Conservation (phyloP, 2,888 invertebrate species). For the Archaeoteleia sp. region DNA sequence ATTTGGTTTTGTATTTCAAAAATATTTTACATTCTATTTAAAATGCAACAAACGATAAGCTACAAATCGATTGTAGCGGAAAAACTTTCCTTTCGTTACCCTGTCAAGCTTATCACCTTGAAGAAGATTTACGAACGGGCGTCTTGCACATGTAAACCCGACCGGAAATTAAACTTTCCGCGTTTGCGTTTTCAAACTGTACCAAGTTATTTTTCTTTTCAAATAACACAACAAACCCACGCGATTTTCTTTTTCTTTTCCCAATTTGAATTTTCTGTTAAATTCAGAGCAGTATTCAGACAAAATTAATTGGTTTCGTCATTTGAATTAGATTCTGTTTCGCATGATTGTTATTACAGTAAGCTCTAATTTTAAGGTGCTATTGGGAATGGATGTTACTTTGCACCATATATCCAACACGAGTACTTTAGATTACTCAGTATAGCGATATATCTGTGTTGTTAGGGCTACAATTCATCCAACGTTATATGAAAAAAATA, state of each 20-base stretch:
- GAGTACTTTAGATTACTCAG: too few species aligned
- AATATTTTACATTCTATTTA: slow-evolving; percentile 35
- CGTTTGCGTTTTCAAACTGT: slow-evolving; percentile 26
- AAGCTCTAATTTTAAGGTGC: too few species aligned
- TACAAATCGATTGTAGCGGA: slow-evolving; percentile 46
- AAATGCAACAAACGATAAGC: slow-evolving; percentile 32
- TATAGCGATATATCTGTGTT: too few species aligned
- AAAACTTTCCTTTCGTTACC: slow-evolving; percentile 43
- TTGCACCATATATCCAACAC: too few species aligned
- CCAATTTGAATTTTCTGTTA: background rate
- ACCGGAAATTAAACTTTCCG: slow-evolving; percentile 44
- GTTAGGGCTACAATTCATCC: too few species aligned
- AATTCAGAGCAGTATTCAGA: too few species aligned
- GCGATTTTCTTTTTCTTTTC: background rate
- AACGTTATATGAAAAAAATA: too few species aligned
- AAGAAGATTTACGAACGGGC: slow-evolving; percentile 44
- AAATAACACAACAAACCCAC: background rate
- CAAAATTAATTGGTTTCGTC: too few species aligned
- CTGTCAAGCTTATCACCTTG: slow-evolving; percentile 40
- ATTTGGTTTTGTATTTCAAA: slow-evolving; percentile 10
- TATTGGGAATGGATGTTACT: too few species aligned
- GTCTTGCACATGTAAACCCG: slow-evolving; percentile 21
- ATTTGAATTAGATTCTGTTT: too few species aligned
- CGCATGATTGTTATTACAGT: too few species aligned
- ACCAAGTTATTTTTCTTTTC: slow-evolving; percentile 6